These are phyloP conservation scores for Stichopus horrens DNA, from an alignment of 53 echinoderm and acorn worm genomes.

Conservation along the genomic window DNA sequence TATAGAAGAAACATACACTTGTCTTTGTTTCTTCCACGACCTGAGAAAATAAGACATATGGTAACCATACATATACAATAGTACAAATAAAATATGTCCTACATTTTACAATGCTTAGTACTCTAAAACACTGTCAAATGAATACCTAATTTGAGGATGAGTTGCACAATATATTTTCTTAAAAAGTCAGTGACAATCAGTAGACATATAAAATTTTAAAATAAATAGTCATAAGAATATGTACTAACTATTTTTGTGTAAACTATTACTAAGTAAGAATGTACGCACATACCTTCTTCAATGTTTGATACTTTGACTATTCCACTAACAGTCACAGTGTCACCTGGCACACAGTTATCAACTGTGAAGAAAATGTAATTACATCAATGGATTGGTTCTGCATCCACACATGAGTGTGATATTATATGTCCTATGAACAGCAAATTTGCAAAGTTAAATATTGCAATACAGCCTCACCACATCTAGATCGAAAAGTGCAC, in stretches of 20 bases:
- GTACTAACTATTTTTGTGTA: not conserved
- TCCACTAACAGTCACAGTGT: conserved; percentile 87
- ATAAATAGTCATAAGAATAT: not conserved
- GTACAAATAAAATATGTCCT: no score
- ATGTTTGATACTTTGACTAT: conserved; percentile 90
- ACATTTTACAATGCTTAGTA: no score
- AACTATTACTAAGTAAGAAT: not conserved
- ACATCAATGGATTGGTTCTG: no score
- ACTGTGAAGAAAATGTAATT: conserved; percentile 48
- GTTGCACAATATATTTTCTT: not conserved
- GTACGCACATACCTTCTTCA: conserved; percentile 76
- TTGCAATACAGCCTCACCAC: no score
- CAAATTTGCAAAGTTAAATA: no score
- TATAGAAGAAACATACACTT: conserved; percentile 99
- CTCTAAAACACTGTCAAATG: no score
- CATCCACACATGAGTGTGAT: no score
- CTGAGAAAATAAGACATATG: not conserved
- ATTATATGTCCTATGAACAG: no score
- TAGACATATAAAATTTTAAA: not conserved
- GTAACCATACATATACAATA: no score
- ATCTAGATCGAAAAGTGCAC: no score
- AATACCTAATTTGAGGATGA: no score
- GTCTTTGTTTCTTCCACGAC: conserved; percentile 80
- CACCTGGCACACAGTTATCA: conserved; percentile 95
- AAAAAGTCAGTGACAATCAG: not conserved